Percentiles rank a stretch among this genome's conserved stretches.
phyloP scores from a whole-genome alignment of 2,888 invertebrate species.

The Allophyes oxyacanthae region DNA sequence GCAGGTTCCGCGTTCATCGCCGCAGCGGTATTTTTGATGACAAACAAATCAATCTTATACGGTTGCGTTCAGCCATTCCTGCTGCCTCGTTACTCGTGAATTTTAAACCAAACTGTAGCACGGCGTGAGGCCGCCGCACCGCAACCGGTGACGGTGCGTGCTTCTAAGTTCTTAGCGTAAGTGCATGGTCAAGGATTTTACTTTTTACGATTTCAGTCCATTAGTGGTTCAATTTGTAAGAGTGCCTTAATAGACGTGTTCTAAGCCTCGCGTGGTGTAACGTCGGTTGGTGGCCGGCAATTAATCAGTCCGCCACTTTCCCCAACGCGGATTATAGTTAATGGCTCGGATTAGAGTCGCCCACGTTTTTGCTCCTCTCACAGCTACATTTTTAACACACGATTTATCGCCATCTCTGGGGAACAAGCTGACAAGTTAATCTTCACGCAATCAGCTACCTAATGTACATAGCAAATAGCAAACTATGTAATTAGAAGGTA shows the following conservation, averaged over 20 bases:
- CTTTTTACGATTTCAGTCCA: background rate
- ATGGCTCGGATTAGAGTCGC: slow-evolving; percentile 70
- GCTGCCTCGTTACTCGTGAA: too few relatives aligned
- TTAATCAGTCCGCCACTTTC: slow-evolving; percentile 75
- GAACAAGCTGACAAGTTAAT: slow-evolving; percentile 53
- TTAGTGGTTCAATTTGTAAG: slow-evolving; percentile 35
- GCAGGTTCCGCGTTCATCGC: too few relatives aligned
- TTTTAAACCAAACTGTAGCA: too few relatives aligned
- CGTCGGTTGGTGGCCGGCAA: slow-evolving; percentile 52
- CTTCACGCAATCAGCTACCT: slow-evolving; percentile 43
- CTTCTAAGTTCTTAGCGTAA: too few relatives aligned
- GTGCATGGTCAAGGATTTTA: too few relatives aligned
- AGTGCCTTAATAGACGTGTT: slow-evolving; percentile 38
- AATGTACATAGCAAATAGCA: slow-evolving; percentile 31
- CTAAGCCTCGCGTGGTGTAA: slow-evolving; percentile 35
- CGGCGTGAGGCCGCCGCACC: too few relatives aligned
- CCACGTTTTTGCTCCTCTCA: slow-evolving; percentile 62
- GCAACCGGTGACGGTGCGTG: too few relatives aligned
- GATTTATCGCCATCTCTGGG: slow-evolving; percentile 61
- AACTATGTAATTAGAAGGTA: too few relatives aligned
- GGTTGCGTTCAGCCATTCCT: too few relatives aligned
- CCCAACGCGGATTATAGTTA: slow-evolving; percentile 69
- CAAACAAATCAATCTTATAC: too few relatives aligned
- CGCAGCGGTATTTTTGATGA: too few relatives aligned
- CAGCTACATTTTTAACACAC: slow-evolving; percentile 65